Evolutionary conservation across 2,797 vertebrate species (phyloP).

Genomic region (Acanthurus lineatus): DNA sequence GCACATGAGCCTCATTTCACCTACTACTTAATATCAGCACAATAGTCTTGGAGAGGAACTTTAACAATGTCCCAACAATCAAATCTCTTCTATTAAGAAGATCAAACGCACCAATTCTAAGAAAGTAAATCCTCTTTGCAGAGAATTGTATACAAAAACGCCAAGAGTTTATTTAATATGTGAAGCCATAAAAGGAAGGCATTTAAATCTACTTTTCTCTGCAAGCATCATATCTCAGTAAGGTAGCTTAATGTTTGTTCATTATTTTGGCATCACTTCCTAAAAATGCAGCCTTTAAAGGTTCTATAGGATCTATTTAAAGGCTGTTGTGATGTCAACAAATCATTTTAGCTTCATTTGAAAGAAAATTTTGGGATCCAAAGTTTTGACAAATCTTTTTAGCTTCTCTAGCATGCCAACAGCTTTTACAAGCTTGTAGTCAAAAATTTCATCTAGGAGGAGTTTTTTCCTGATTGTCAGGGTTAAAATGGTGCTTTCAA

Average conservation of each 20-base stretch:
- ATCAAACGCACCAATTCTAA: conserved; percentile 65
- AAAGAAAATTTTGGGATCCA: neutral
- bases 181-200: conserved; percentile 69
- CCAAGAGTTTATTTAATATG: conserved; percentile 52
- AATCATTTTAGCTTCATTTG: conserved; percentile 1
- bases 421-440: conserved; percentile 3
- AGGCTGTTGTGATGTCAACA: neutral
- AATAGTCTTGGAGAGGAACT: conserved; percentile 63
- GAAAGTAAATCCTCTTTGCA: conserved; percentile 59
- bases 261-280: conserved; percentile 34
- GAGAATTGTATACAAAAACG: conserved; percentile 63
- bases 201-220: conserved; percentile 67
- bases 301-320: neutral
- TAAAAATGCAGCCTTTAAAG: conserved; percentile 4
- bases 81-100: conserved; percentile 70
- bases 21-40: conserved; percentile 37
- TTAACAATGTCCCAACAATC: conserved; percentile 65
- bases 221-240: conserved; percentile 54
- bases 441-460: neutral
- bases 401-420: neutral
- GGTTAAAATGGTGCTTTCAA: neutral
- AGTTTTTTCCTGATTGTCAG: too few relatives aligned
- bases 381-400: neutral
- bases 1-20: conserved; percentile 13
- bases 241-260: conserved; percentile 48